Conservation (phyloP, 2,888 invertebrate genomes). For the Perdita meconis region DNA sequence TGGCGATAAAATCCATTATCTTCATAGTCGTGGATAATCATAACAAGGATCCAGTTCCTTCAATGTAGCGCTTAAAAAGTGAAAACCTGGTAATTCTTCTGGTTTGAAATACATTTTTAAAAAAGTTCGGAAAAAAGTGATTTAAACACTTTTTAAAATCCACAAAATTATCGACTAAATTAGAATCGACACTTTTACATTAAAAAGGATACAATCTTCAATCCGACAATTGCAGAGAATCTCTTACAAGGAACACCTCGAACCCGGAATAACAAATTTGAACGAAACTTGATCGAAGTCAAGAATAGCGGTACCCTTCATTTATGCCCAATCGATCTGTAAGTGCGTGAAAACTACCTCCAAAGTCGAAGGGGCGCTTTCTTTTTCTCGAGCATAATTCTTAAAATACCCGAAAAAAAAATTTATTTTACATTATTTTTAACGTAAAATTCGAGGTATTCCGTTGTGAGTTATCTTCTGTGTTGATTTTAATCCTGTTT, state of each 20-base stretch:
- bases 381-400: too few relatives aligned
- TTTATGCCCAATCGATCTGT: too few relatives aligned
- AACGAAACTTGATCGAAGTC: too few relatives aligned
- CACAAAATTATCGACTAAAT: background rate
- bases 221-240: too few relatives aligned
- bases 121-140: background rate
- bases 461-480: constrained; percentile 51
- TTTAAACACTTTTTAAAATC: background rate
- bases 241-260: too few relatives aligned
- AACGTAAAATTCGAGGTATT: too few relatives aligned
- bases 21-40: constrained; percentile 16
- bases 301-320: too few relatives aligned
- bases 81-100: background rate
- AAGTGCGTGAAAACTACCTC: too few relatives aligned
- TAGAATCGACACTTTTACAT: background rate
- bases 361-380: too few relatives aligned
- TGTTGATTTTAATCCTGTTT: constrained; percentile 12
- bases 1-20: constrained; percentile 5
- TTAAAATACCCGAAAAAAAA: too few relatives aligned
- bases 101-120: background rate
- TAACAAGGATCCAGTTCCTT: constrained; percentile 11
- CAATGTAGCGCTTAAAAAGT: background rate
- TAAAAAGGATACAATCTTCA: constrained; percentile 25
- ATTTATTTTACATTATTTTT: too few relatives aligned
- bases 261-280: too few relatives aligned